Conservation (phyloP, 2,797 vertebrate genomes). For the Cuculus canorus region DNA sequence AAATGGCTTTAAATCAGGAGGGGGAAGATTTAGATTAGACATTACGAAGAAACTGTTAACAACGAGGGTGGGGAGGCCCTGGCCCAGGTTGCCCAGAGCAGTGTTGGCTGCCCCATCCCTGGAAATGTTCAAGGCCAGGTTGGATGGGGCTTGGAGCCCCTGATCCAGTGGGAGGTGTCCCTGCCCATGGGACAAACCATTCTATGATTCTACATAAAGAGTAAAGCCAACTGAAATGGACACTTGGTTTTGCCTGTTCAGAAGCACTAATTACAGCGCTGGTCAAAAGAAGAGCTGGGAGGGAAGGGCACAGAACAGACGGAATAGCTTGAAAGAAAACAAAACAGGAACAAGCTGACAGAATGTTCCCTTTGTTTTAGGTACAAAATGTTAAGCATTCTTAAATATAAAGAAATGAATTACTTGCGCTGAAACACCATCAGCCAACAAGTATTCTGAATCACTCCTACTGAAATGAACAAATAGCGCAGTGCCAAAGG, state of each 20-base stretch:
- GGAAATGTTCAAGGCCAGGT: too few species aligned
- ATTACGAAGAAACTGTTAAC: too few species aligned
- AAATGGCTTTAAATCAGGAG: too few species aligned
- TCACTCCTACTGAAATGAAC: conserved; percentile 18
- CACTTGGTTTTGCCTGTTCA: background rate
- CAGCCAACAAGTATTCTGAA: conserved; percentile 28
- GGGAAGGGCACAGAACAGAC: conserved; percentile 7
- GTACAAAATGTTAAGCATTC: conserved; percentile 47
- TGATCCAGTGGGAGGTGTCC: too few species aligned
- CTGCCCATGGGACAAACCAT: too few species aligned
- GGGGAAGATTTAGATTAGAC: too few species aligned
- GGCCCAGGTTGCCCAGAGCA: too few species aligned
- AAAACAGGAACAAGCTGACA: conserved; percentile 41
- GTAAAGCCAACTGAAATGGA: background rate
- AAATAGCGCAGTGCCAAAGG: background rate
- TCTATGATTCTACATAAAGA: background rate
- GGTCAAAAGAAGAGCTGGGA: conserved; percentile 4
- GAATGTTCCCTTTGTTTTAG: conserved; percentile 57
- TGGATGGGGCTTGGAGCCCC: too few species aligned
- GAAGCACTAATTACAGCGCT: background rate
- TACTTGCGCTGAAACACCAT: background rate
- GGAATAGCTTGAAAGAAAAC: conserved; percentile 32
- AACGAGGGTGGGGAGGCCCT: too few species aligned
- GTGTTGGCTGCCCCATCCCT: too few species aligned
- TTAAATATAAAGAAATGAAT: conserved; percentile 12